Base-by-base conservation (phyloP, 2,888 invertebrate genomes). In the Muscina levida region DNA sequence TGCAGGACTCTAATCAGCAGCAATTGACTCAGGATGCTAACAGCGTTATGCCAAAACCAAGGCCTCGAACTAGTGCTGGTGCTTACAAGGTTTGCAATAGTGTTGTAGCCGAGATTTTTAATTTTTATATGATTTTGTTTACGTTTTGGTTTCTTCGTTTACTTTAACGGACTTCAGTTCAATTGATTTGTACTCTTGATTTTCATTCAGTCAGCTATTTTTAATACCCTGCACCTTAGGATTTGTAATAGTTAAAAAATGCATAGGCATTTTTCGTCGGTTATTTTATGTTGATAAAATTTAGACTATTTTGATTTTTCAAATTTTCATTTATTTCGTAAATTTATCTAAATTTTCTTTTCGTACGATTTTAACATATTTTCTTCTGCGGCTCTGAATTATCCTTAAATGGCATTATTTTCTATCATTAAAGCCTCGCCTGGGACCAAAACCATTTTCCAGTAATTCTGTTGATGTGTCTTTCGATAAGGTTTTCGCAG, bases 391-490 rank as follows among this genome's bases (percentile, higher is more conserved):
- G 24, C 48, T 66, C 11, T 24, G 2, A 31, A n/a, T 62, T 10
- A 2, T 8, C 62, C 46, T 53, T 66, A 26, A 11, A 46, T 72
- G 46, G 17, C 57, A 44, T 73, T 65, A 56, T 46, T 74, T 59
- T 51, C 24, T 62, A 11, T 46, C 10, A 22, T 86, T 85, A 89
- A 91, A 96, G 96, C 96, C 96, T 56, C 94, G 96, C 24, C 92
- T 96, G 59, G 96, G 96, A 1, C 96, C 96, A 46, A 96, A 96
- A 89, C 96, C 96, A 26, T 96, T 96, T 89, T 95, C 96, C 8
- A 94, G 95, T 51, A 94, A 95, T 39, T 92, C 94, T 3, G 95
- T 94, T 74, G 94, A 95, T 85, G 95, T 95, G 86, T 94, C 94
- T 0, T 95, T 96, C 86, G 95, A 95, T 88, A 95, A 95, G 87